A percentile compares a stretch with the other conserved stretches of the same genome.
These are phyloP conservation scores for Stichopus horrens DNA, from an alignment of 53 echinoderm and acorn worm species.

Conservation along the genomic window DNA sequence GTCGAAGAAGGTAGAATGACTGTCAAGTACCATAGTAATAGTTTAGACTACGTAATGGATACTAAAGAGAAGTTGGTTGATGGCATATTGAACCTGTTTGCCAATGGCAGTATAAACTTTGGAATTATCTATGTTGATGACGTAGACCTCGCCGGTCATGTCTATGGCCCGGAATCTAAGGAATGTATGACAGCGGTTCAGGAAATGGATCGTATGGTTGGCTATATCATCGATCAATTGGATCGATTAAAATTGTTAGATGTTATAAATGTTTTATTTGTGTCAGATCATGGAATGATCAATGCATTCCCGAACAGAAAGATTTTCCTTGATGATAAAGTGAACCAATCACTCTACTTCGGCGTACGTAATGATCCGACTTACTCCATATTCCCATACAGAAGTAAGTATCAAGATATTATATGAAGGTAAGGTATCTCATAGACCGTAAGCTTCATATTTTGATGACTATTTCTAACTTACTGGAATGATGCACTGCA, in stretches of 20 bases:
- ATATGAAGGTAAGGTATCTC: neutral
- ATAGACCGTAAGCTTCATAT: too few relatives aligned
- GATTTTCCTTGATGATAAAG: slow-evolving; percentile 53
- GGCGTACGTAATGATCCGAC: slow-evolving; percentile 53
- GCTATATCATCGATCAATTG: too few relatives aligned
- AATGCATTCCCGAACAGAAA: slow-evolving; percentile 16
- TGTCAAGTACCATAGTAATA: slow-evolving; percentile 27
- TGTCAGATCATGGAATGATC: slow-evolving; percentile 68
- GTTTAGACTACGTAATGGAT: slow-evolving; percentile 20
- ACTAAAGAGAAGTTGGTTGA: slow-evolving; percentile 51
- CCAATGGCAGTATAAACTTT: slow-evolving; percentile 57
- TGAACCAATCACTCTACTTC: slow-evolving; percentile 54
- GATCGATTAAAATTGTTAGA: slow-evolving; percentile 57
- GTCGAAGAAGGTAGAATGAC: slow-evolving; percentile 44
- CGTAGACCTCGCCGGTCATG: slow-evolving; percentile 65
- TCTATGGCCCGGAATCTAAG: slow-evolving; percentile 53
- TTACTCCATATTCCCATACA: slow-evolving; percentile 52
- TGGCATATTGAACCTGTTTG: slow-evolving; percentile 48
- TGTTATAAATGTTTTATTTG: slow-evolving; percentile 56
- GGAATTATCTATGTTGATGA: slow-evolving; percentile 67
- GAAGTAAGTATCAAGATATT: slow-evolving; percentile 1
- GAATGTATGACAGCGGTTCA: slow-evolving; percentile 43
- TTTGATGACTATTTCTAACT: too few relatives aligned
- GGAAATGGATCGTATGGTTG: neutral
- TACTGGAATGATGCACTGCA: too few relatives aligned